Evolutionary conservation across 2,797 vertebrate species (phyloP).

Genomic region (Choloepus didactylus): DNA sequence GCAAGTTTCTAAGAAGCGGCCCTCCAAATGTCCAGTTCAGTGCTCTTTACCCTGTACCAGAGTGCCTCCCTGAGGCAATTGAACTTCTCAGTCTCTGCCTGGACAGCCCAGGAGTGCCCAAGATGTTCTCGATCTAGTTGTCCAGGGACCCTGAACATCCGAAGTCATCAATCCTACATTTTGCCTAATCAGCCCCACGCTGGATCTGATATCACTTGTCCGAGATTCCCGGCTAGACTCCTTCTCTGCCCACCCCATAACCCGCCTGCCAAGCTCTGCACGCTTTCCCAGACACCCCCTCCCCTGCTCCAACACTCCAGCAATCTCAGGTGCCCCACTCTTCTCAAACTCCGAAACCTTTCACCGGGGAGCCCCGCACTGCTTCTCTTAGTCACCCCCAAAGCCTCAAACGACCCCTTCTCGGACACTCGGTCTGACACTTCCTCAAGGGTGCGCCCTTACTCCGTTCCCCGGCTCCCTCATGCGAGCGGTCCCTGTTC

Average conservation of each 20-base stretch:
- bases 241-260: not conserved
- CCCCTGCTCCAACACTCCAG: not conserved
- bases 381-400: conserved; percentile 33
- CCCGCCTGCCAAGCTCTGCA: not conserved
- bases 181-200: not conserved
- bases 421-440: conserved; percentile 14
- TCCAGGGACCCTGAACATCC: conserved; percentile 1
- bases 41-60: conserved; percentile 48
- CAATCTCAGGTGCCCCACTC: not conserved
- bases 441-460: conserved; percentile 18
- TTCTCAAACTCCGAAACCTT: not conserved
- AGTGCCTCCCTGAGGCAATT: conserved; percentile 47
- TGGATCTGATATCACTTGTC: conserved; percentile 47
- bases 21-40: conserved; percentile 1
- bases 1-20: conserved; percentile 40
- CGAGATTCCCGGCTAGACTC: not conserved
- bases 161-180: conserved; percentile 40
- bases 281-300: not conserved
- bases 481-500: not conserved
- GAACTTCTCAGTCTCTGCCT: conserved; percentile 49
- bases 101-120: conserved; percentile 47
- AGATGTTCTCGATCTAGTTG: conserved; percentile 49
- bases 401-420: conserved; percentile 16
- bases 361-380: not conserved
- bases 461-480: not conserved